Evolutionary conservation across 2,888 invertebrate genomes (phyloP).

Genomic region (Cephonodes hylas): DNA sequence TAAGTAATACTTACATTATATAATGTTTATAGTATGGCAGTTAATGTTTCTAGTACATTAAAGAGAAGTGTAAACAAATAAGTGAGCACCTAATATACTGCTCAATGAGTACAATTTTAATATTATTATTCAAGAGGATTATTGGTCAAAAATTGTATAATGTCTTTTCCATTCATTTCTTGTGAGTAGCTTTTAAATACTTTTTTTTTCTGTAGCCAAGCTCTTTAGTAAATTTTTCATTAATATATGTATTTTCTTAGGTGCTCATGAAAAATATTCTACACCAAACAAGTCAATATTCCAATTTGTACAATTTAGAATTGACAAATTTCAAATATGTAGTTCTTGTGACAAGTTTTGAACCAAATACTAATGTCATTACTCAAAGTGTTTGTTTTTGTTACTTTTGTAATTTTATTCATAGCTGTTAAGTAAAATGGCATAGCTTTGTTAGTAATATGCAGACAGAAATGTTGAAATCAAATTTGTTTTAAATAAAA

Average conservation of each 20-base stretch:
- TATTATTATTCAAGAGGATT: too few species aligned
- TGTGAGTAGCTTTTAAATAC: too few species aligned
- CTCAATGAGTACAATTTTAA: too few species aligned
- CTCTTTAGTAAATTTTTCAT: background rate
- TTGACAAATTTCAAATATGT: background rate
- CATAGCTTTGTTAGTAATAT: constrained; percentile 39
- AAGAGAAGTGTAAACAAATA: too few species aligned
- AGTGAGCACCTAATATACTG: too few species aligned
- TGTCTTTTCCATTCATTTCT: too few species aligned
- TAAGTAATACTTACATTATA: background rate
- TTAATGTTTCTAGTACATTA: too few species aligned
- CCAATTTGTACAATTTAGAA: background rate
- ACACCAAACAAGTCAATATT: background rate
- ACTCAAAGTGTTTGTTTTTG: constrained; percentile 28
- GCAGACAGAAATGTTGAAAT: constrained; percentile 27
- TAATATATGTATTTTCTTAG: background rate
- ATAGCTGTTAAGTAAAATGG: constrained; percentile 48
- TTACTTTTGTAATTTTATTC: constrained; percentile 42
- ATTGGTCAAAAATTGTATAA: too few species aligned
- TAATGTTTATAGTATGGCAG: too few species aligned
- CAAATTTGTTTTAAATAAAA: constrained; percentile 42
- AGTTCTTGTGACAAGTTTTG: background rate
- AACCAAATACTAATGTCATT: background rate
- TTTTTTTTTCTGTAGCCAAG: background rate
- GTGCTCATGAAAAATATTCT: background rate